phyloP scores from a whole-genome alignment of 1,140 invertebrate species.

The Diabrotica undecimpunctata region DNA sequence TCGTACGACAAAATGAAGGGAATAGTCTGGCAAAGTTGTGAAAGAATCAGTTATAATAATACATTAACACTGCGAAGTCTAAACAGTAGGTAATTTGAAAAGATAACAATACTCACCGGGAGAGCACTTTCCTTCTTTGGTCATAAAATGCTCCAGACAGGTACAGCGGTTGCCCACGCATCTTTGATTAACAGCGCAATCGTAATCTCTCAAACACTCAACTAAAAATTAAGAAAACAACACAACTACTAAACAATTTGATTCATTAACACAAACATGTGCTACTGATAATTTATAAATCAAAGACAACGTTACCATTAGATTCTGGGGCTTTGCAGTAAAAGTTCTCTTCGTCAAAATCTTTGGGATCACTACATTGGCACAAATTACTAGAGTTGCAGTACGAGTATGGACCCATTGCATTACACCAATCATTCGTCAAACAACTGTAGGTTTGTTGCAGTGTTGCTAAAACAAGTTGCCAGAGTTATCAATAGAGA shows the following conservation, averaged over 20 bases:
- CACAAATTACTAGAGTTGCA: constrained; percentile 24
- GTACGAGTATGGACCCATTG: constrained; percentile 25
- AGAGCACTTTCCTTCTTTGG: not conserved
- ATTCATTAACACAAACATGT: not conserved
- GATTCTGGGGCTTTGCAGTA: constrained; percentile 9
- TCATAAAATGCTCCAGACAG: constrained; percentile 12
- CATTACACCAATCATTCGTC: constrained; percentile 28
- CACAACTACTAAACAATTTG: not conserved
- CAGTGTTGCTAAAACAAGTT: constrained; percentile 22
- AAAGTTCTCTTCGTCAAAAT: constrained; percentile 21
- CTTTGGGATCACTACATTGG: constrained; percentile 19
- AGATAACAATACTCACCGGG: constrained; percentile 2
- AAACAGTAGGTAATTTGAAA: not conserved
- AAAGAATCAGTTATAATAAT: not conserved
- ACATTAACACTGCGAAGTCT: not conserved
- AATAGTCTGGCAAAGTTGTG: no score
- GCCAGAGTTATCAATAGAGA: no score
- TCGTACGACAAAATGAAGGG: no score
- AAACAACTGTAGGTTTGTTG: constrained; percentile 22
- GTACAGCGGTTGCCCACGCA: constrained; percentile 9
- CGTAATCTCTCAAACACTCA: constrained; percentile 6
- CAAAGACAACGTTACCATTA: no score
- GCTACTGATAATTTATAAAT: not conserved
- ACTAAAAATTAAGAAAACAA: constrained; percentile 4
- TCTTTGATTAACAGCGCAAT: constrained; percentile 6